Evolutionary conservation across 2,888 invertebrate genomes (phyloP).

Genomic region (Agrilus biguttatus): DNA sequence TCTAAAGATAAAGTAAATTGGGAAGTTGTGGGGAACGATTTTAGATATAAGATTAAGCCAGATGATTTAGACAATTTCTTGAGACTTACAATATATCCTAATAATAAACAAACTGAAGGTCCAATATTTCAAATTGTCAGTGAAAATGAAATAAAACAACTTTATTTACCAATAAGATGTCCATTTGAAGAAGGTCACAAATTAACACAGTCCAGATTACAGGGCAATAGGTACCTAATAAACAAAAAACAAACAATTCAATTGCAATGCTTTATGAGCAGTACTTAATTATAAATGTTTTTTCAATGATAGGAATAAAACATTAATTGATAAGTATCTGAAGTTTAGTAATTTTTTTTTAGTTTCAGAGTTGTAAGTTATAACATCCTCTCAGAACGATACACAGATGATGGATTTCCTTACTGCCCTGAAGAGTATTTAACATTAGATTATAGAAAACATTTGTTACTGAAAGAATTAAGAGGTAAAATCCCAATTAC

Average conservation of each 20-base stretch:
- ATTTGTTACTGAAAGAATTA: constrained; percentile 60
- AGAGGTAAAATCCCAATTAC: constrained; percentile 6
- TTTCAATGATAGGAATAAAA: too few relatives aligned
- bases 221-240: constrained; percentile 36
- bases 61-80: constrained; percentile 50
- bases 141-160: constrained; percentile 31
- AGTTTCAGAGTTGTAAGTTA: constrained; percentile 69
- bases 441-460: constrained; percentile 69
- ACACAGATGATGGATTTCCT: constrained; percentile 58
- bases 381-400: constrained; percentile 77
- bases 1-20: constrained; percentile 33
- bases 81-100: constrained; percentile 40
- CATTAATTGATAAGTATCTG: too few relatives aligned
- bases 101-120: constrained; percentile 41
- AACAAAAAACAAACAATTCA: too few relatives aligned
- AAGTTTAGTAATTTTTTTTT: constrained; percentile 5
- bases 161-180: constrained; percentile 42
- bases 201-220: constrained; percentile 45
- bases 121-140: constrained; percentile 11
- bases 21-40: constrained; percentile 39
- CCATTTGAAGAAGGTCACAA: constrained; percentile 63
- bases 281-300: too few relatives aligned
- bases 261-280: too few relatives aligned
- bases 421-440: constrained; percentile 71
- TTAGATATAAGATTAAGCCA: constrained; percentile 39